These are phyloP conservation scores for Ganaspis sp. DNA, from an alignment of 1,140 invertebrate genomes.

Conservation along the genomic window DNA sequence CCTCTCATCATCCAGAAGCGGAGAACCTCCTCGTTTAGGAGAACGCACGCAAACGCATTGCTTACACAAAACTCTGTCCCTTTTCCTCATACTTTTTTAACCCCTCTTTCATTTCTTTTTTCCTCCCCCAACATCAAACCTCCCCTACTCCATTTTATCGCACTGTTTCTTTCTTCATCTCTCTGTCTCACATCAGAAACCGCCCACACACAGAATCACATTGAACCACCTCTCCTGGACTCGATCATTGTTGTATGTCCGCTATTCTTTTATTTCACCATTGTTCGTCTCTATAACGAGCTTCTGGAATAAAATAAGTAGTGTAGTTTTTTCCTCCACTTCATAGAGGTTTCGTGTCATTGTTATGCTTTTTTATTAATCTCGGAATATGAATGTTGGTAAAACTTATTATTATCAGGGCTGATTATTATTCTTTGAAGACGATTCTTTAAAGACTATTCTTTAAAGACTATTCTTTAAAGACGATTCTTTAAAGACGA, in stretches of 20 bases:
- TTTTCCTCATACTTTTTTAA: slow-evolving; percentile 22
- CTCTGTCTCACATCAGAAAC: slow-evolving; percentile 31
- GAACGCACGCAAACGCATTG: slow-evolving; percentile 45
- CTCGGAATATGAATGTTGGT: neutral
- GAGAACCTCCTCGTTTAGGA: slow-evolving; percentile 44
- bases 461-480: too few relatives aligned
- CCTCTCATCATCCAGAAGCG: slow-evolving; percentile 33
- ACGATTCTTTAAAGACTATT: too few relatives aligned
- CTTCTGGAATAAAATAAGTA: neutral
- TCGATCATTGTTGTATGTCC: slow-evolving; percentile 1
- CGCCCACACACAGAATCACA: slow-evolving; percentile 12
- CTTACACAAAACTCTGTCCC: slow-evolving; percentile 40
- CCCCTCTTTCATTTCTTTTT: slow-evolving; percentile 31
- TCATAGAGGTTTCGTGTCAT: neutral
- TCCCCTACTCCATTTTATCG: slow-evolving; percentile 49
- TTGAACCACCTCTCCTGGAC: neutral
- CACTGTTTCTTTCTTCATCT: slow-evolving; percentile 41
- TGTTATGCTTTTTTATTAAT: neutral
- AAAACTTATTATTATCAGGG: too few relatives aligned
- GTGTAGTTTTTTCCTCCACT: neutral
- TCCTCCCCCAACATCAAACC: neutral
- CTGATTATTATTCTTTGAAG: too few relatives aligned
- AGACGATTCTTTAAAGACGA: too few relatives aligned
- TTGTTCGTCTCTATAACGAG: slow-evolving; percentile 12
- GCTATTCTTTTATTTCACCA: slow-evolving; percentile 23